Evolutionary conservation across 2,888 invertebrate species (phyloP).

Genomic region (Odontomyia ornata): DNA sequence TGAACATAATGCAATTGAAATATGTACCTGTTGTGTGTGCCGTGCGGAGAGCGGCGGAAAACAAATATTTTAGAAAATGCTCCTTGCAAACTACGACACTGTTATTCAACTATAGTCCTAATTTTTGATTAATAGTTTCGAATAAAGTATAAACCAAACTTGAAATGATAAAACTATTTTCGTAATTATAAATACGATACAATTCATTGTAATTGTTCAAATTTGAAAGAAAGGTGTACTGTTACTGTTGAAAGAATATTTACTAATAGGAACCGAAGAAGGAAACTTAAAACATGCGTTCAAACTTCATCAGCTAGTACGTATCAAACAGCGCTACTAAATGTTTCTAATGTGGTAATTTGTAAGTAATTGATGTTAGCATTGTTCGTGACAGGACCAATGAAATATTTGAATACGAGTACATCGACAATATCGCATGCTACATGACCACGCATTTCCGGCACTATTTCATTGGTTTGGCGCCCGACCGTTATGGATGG

Average conservation of each 20-base stretch:
- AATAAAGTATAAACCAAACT: slow-evolving; percentile 14
- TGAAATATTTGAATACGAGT: too few relatives aligned
- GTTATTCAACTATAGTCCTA: slow-evolving; percentile 7
- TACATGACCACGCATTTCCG: background rate
- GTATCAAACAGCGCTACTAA: background rate
- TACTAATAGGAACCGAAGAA: background rate
- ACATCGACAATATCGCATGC: background rate
- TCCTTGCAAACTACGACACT: background rate
- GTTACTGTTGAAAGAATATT: slow-evolving; percentile 1
- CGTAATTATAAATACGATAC: slow-evolving; percentile 3
- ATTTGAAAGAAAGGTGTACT: slow-evolving; percentile 19
- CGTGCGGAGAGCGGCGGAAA: background rate
- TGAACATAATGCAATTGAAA: slow-evolving; percentile 99
- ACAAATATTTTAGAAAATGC: background rate
- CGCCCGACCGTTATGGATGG: too few relatives aligned
- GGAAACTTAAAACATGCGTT: background rate
- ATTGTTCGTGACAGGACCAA: background rate
- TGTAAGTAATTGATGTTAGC: background rate
- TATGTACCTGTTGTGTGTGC: slow-evolving; percentile 82
- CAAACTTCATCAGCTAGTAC: background rate
- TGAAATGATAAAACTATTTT: slow-evolving; percentile 16
- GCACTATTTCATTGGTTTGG: too few relatives aligned
- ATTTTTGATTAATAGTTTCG: slow-evolving; percentile 16
- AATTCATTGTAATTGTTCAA: background rate
- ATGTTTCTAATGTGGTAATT: background rate